phyloP scores from a whole-genome alignment of 2,797 vertebrate species.

The Myotis planiceps region DNA sequence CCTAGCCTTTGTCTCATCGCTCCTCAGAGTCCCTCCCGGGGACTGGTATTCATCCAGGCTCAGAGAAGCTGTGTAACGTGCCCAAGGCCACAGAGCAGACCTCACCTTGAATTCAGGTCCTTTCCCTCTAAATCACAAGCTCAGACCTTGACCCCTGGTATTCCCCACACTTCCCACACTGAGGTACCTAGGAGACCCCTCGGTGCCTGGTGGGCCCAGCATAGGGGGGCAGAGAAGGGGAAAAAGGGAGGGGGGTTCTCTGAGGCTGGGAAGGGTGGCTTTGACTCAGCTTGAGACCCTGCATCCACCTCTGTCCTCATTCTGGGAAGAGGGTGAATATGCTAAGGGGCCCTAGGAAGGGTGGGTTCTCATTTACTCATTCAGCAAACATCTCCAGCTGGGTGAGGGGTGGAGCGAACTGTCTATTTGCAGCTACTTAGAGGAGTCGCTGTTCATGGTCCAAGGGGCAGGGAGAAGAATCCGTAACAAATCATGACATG shows the following conservation, averaged over 20 bases:
- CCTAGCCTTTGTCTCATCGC: background rate
- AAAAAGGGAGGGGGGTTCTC: no score
- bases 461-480: background rate
- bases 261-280: background rate
- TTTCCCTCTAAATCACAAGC: background rate
- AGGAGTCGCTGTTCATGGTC: background rate
- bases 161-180: background rate
- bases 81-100: background rate
- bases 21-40: background rate
- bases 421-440: background rate
- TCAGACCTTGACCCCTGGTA: background rate
- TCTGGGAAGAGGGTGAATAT: background rate
- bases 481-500: background rate
- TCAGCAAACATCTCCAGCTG: background rate
- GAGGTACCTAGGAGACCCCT: background rate
- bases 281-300: background rate
- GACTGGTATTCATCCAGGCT: background rate
- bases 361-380: background rate
- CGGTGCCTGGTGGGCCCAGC: background rate
- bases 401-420: background rate
- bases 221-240: background rate
- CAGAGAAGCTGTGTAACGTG: background rate
- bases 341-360: background rate
- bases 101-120: background rate
- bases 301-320: background rate